These are phyloP conservation scores for Drosophila meridionalis DNA, from an alignment of 2,888 invertebrate genomes.

Conservation along the genomic window DNA sequence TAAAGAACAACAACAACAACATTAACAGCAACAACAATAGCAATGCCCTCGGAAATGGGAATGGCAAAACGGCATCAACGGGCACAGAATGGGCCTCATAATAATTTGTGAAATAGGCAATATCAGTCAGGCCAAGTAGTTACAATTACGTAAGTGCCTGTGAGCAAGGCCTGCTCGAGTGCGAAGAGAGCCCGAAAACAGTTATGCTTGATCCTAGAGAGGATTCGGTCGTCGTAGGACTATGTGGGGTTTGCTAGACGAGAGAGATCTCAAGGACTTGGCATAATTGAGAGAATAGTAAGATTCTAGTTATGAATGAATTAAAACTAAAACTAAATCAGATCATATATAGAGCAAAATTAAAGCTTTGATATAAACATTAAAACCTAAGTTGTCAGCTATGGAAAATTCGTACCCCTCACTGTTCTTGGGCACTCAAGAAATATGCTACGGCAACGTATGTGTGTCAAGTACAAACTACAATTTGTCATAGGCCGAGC, in stretches of 20 bases:
- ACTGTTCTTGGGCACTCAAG: slow-evolving; percentile 31
- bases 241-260: neutral
- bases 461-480: slow-evolving; percentile 38
- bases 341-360: too few species aligned
- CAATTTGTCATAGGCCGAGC: slow-evolving; percentile 67
- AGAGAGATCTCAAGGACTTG: neutral
- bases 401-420: too few species aligned
- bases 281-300: neutral
- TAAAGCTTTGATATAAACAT: too few species aligned
- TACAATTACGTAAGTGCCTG: slow-evolving; percentile 80
- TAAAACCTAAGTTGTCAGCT: neutral
- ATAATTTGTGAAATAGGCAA: slow-evolving; percentile 80
- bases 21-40: slow-evolving; percentile 33
- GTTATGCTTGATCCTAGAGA: slow-evolving; percentile 32
- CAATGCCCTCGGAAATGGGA: slow-evolving; percentile 33
- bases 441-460: slow-evolving; percentile 46
- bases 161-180: slow-evolving; percentile 21
- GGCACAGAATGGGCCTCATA: slow-evolving; percentile 70
- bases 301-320: neutral
- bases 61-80: slow-evolving; percentile 33
- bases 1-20: slow-evolving; percentile 54
- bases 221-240: neutral
- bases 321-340: too few species aligned
- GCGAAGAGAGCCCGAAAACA: slow-evolving; percentile 8
- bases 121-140: slow-evolving; percentile 77